Evolutionary conservation across 2,113 vertebrate species (phyloP).

Genomic region (Sialia sialis): DNA sequence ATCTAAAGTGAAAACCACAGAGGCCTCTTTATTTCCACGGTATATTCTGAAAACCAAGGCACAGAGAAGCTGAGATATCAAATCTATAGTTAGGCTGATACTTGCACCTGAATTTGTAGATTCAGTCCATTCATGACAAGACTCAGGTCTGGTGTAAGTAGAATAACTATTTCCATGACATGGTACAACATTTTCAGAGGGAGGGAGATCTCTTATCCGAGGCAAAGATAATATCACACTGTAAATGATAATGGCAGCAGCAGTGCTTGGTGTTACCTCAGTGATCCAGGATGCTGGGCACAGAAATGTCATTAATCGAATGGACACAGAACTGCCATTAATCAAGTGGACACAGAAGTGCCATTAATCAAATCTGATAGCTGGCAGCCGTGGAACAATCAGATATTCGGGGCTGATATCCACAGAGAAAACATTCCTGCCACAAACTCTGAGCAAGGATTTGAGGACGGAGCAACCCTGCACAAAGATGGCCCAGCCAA

Average conservation of each 20-base stretch:
- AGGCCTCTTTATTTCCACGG: not conserved
- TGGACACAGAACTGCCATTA: not conserved
- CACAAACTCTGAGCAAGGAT: not conserved
- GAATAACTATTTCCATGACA: not conserved
- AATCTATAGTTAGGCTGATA: not conserved
- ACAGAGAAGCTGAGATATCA: not conserved
- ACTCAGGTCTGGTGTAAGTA: not conserved
- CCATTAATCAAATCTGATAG: not conserved
- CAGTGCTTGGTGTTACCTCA: not conserved
- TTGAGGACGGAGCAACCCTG: not conserved
- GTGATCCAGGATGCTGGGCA: not conserved
- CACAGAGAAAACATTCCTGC: not conserved
- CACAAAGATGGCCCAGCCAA: not conserved
- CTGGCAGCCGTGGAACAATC: not conserved
- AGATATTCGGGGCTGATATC: not conserved
- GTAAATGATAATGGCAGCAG: not conserved
- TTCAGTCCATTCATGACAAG: not conserved
- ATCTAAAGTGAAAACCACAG: not conserved
- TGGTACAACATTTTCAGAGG: not conserved
- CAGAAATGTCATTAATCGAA: not conserved
- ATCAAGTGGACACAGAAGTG: not conserved
- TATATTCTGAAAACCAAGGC: not conserved
- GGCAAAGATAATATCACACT: not conserved
- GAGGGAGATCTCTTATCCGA: not conserved
- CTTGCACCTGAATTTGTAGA: not conserved